A percentile compares a stretch with the other conserved stretches of the same genome.
phyloP scores from a whole-genome alignment of 2,113 vertebrate genomes.

The Sinocyclocheilus maitianheensis region DNA sequence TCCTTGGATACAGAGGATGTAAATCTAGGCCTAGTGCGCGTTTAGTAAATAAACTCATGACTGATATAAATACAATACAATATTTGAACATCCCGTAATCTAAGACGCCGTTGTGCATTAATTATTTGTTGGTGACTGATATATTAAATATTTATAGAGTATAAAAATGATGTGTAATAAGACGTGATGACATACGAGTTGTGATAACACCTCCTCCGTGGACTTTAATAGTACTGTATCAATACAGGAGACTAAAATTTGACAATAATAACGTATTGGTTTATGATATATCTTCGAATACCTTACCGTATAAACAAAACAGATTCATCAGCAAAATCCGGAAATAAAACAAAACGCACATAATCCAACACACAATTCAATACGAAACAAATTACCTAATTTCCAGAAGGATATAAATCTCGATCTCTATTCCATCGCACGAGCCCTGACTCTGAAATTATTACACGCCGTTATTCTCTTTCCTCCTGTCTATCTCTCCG shows the following conservation, averaged over 20 bases:
- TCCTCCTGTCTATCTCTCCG: slow-evolving; percentile 57
- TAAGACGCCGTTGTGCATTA: neutral
- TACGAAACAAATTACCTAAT: neutral
- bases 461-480: slow-evolving; percentile 16
- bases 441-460: slow-evolving; percentile 6
- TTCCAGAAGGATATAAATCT: neutral
- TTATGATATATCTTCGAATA: neutral
- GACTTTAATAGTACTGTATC: neutral
- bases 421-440: neutral
- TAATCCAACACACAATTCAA: neutral
- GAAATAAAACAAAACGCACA: neutral
- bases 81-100: neutral
- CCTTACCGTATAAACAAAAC: neutral
- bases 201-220: neutral
- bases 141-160: neutral
- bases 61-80: neutral
- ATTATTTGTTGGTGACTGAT: neutral
- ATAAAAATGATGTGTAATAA: neutral
- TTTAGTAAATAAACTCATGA: neutral
- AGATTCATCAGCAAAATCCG: neutral
- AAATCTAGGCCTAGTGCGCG: slow-evolving; percentile 23
- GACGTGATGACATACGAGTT: neutral
- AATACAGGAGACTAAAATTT: neutral
- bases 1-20: slow-evolving; percentile 66
- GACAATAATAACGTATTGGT: neutral